Conservation (phyloP, 1,140 invertebrate genomes). For the Drosophila teissieri region DNA sequence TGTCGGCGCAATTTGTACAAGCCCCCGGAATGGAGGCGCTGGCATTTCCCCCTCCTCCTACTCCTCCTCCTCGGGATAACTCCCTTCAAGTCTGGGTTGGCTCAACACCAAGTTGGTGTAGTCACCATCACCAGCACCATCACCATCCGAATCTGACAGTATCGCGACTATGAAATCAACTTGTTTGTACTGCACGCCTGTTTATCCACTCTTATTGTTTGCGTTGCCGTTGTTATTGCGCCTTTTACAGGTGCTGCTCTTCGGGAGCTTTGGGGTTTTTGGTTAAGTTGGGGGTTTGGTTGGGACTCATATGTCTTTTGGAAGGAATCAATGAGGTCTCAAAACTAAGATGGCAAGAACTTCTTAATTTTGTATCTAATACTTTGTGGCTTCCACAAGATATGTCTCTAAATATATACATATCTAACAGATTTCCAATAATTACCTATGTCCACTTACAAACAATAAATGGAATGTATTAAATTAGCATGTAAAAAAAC, state of each 20-base stretch:
- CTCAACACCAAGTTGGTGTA: constrained; percentile 29
- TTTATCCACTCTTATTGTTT: constrained; percentile 45
- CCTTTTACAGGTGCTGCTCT: constrained; percentile 40
- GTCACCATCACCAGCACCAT: constrained; percentile 40
- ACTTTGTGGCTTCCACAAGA: too few relatives aligned
- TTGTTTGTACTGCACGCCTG: constrained; percentile 23
- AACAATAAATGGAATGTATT: too few relatives aligned
- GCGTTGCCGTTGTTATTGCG: constrained; percentile 26
- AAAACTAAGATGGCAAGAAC: too few relatives aligned
- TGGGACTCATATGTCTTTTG: too few relatives aligned
- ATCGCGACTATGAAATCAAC: constrained; percentile 62
- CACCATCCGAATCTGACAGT: constrained; percentile 39
- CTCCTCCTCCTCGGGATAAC: constrained; percentile 4
- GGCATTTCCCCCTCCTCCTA: not conserved
- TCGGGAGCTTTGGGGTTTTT: constrained; percentile 3
- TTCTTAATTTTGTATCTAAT: too few relatives aligned
- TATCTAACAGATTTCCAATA: too few relatives aligned
- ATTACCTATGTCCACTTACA: too few relatives aligned
- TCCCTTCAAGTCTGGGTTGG: constrained; percentile 2
- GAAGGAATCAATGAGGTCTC: too few relatives aligned
- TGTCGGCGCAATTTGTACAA: constrained; percentile 68
- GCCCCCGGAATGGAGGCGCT: constrained; percentile 17
- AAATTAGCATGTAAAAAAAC: too few relatives aligned
- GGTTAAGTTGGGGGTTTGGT: constrained; percentile 23
- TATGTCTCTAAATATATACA: too few relatives aligned